These are phyloP conservation scores for Pogonocichla stellata DNA, from an alignment of 2,113 vertebrate species.

Conservation along the genomic window DNA sequence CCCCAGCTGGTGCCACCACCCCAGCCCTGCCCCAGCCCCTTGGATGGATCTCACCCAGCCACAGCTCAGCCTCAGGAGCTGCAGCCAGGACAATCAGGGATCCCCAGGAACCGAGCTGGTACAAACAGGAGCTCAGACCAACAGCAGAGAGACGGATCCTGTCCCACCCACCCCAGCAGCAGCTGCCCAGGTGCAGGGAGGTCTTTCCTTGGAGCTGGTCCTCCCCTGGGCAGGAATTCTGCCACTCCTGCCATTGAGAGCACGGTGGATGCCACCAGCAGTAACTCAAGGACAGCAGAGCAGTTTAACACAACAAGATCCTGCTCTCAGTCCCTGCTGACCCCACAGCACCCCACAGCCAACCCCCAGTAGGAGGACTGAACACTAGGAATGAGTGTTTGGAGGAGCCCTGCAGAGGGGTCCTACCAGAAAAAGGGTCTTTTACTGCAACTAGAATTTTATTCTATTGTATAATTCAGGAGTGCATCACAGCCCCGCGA, in stretches of 20 bases:
- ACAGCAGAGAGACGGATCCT: rapidly evolving
- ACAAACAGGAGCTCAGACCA: background rate
- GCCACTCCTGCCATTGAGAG: rapidly evolving
- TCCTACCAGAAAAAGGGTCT: slow-evolving; percentile 19
- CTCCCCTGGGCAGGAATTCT: background rate
- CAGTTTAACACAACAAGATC: background rate
- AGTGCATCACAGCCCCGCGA: slow-evolving; percentile 8
- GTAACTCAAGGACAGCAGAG: background rate
- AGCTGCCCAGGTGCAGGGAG: background rate
- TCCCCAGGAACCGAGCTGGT: rapidly evolving
- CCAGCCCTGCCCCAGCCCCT: background rate
- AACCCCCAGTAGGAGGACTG: background rate
- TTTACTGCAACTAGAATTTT: slow-evolving; percentile 39
- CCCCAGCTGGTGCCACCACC: no score
- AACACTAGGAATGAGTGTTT: background rate
- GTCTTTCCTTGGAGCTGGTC: background rate
- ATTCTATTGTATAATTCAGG: slow-evolving; percentile 22
- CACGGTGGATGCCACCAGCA: rapidly evolving
- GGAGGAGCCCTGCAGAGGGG: background rate
- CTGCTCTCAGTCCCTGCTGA: rapidly evolving
- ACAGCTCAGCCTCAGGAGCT: background rate
- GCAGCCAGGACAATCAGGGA: background rate
- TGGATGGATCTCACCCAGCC: background rate
- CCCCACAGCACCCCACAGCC: background rate
- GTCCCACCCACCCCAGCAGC: background rate